Evolutionary conservation across 2,888 invertebrate species (phyloP).

Genomic region (Gandaritis pyraliata): DNA sequence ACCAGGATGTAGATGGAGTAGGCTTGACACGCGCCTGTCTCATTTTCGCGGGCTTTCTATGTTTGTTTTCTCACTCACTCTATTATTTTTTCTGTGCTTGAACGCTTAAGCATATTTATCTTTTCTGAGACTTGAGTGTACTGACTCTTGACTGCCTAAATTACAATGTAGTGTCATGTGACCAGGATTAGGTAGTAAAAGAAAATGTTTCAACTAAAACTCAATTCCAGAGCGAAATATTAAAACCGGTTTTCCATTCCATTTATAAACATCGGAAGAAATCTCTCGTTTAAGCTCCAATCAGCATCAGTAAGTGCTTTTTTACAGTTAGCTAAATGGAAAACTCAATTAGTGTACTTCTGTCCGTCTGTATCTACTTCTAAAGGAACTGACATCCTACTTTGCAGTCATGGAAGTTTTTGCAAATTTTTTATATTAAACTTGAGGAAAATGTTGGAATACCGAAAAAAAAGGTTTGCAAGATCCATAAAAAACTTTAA

Average conservation of each 20-base stretch:
- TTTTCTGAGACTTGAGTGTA: no score
- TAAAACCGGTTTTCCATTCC: conserved; percentile 37
- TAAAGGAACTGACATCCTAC: conserved; percentile 16
- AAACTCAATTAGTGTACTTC: conserved; percentile 42
- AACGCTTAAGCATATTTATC: no score
- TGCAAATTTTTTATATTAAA: not conserved
- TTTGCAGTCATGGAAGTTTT: not conserved
- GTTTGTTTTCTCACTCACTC: no score
- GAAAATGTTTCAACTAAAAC: not conserved
- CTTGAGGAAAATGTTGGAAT: not conserved
- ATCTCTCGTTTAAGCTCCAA: conserved; percentile 40
- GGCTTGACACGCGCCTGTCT: no score
- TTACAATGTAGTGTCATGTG: not conserved
- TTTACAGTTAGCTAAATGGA: conserved; percentile 36
- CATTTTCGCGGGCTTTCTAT: no score
- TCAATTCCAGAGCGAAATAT: conserved; percentile 28
- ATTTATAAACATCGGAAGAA: conserved; percentile 39
- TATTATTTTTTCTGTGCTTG: no score
- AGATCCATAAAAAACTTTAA: no score
- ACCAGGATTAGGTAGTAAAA: not conserved
- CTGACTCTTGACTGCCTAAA: no score
- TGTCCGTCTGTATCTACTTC: conserved; percentile 25
- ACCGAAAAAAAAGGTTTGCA: not conserved
- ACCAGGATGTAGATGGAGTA: no score
- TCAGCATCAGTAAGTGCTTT: conserved; percentile 41